A percentile compares a stretch with the other conserved stretches of the same genome.
These are phyloP conservation scores for Heterodera schachtii DNA, from an alignment of 1,140 invertebrate species.

Conservation along the genomic window DNA sequence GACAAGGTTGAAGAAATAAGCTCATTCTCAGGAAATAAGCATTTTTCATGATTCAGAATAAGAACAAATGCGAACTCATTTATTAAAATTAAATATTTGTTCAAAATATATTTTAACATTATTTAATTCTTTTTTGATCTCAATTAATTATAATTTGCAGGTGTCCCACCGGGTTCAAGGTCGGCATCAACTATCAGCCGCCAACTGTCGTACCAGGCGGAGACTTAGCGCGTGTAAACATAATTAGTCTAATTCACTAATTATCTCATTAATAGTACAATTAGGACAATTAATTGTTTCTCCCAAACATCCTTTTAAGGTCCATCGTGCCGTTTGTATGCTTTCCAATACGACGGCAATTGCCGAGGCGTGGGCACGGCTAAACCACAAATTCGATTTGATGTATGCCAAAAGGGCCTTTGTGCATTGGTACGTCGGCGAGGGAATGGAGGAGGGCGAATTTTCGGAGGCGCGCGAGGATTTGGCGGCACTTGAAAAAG, in stretches of 20 bases:
- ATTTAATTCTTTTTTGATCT: no score
- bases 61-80: no score
- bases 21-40: no score
- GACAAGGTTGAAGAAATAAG: no score
- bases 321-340: slow-evolving; percentile 72
- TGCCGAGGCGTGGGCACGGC: slow-evolving; percentile 76
- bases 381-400: slow-evolving; percentile 72
- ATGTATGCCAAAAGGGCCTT: slow-evolving; percentile 81
- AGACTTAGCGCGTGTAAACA: slow-evolving; percentile 55
- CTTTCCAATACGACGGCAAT: slow-evolving; percentile 80
- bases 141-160: neutral
- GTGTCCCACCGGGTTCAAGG: slow-evolving; percentile 66
- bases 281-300: slow-evolving; percentile 2
- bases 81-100: no score
- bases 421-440: slow-evolving; percentile 80
- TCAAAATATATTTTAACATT: no score
- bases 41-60: no score
- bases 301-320: slow-evolving; percentile 22
- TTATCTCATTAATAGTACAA: neutral
- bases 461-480: slow-evolving; percentile 84
- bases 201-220: slow-evolving; percentile 65
- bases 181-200: slow-evolving; percentile 65
- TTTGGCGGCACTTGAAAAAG: slow-evolving; percentile 70
- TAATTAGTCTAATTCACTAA: slow-evolving; percentile 6
- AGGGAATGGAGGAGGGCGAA: slow-evolving; percentile 84